phyloP scores from a whole-genome alignment of 2,113 vertebrate species.

The Seriola quinqueradiata region DNA sequence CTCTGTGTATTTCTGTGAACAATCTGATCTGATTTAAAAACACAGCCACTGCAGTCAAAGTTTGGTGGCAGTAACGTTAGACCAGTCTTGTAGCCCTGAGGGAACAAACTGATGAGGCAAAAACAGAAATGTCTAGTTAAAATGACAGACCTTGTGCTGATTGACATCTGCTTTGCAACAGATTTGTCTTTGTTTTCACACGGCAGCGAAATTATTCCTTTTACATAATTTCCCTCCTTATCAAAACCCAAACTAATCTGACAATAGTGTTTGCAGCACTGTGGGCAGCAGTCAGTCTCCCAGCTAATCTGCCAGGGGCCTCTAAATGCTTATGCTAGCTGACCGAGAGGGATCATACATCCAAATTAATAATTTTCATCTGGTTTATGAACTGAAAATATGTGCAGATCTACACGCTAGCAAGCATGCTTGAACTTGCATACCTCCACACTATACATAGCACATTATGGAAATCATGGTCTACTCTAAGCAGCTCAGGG shows the following conservation, averaged over 20 bases:
- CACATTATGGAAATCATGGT: slow-evolving; percentile 65
- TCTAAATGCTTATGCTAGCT: background rate
- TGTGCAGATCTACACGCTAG: slow-evolving; percentile 10
- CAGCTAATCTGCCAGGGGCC: background rate
- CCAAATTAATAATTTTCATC: slow-evolving; percentile 10
- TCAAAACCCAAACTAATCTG: slow-evolving; percentile 3
- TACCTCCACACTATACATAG: slow-evolving; percentile 41
- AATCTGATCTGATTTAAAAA: background rate
- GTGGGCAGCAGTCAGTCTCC: background rate
- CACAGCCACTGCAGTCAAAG: slow-evolving; percentile 10
- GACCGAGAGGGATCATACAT: background rate
- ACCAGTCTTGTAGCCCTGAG: background rate
- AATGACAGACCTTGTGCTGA: slow-evolving; percentile 2
- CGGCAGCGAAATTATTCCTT: background rate
- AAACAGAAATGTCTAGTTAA: background rate
- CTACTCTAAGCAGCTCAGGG: slow-evolving; percentile 60
- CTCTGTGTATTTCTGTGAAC: slow-evolving; percentile 24
- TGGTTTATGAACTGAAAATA: slow-evolving; percentile 8
- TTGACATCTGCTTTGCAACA: slow-evolving; percentile 34
- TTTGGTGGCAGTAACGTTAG: slow-evolving; percentile 1
- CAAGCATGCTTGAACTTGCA: slow-evolving; percentile 11
- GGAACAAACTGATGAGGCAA: background rate
- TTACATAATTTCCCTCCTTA: slow-evolving; percentile 23
- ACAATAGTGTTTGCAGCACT: slow-evolving; percentile 17
- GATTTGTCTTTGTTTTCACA: background rate